Percentiles rank a stretch among this genome's conserved stretches.
phyloP scores from a whole-genome alignment of 2,113 vertebrate genomes.

The Tachysurus fulvidraco region DNA sequence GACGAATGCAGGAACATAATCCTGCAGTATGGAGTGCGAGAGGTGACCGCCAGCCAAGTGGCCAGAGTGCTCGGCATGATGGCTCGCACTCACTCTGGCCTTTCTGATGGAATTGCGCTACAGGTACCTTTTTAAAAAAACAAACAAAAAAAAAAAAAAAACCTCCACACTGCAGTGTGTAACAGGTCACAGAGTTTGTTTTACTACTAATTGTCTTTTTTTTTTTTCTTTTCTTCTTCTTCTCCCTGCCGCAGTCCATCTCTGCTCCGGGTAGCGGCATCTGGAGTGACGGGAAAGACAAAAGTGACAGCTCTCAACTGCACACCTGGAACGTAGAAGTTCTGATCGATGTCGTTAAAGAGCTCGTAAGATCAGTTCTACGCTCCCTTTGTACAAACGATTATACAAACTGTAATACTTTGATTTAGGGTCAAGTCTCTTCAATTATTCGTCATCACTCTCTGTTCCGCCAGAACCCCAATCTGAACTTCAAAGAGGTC shows the following conservation, averaged over 20 bases:
- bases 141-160: too few relatives aligned
- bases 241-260: constrained; percentile 75
- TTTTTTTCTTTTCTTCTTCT: background rate
- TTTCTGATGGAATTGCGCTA: constrained; percentile 92
- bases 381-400: background rate
- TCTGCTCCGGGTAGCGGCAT: constrained; percentile 95
- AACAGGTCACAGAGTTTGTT: background rate
- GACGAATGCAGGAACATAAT: constrained; percentile 99
- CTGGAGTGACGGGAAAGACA: constrained; percentile 99
- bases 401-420: background rate
- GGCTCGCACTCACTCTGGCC: constrained; percentile 94
- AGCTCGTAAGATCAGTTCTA: constrained; percentile 80
- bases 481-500: constrained; percentile 97
- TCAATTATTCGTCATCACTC: background rate
- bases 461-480: constrained; percentile 81
- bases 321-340: constrained; percentile 99
- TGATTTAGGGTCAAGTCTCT: background rate
- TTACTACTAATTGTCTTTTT: background rate
- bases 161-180: too few relatives aligned
- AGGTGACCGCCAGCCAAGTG: constrained; percentile 96
- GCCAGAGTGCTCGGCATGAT: constrained; percentile 98
- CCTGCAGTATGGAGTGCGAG: constrained; percentile 93
- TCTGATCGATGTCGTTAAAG: constrained; percentile 96
- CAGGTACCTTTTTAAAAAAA: constrained; percentile 72
- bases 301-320: constrained; percentile 89